A percentile compares a stretch with the other conserved stretches of the same genome.
These are phyloP conservation scores for Prenolepis imparis DNA, from an alignment of 2,888 invertebrate genomes.

Conservation along the genomic window DNA sequence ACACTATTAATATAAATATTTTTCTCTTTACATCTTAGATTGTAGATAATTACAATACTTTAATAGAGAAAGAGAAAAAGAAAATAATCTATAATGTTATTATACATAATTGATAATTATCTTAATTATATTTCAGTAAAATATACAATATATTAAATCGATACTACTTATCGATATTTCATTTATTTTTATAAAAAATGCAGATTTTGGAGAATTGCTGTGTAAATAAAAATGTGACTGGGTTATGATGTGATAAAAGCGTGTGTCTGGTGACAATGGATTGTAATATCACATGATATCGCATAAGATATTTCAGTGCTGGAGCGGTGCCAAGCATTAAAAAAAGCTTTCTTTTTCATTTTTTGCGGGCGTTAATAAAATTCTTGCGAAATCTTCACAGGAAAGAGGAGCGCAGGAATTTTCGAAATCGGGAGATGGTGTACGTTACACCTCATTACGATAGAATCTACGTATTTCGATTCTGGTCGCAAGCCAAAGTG, in stretches of 20 bases:
- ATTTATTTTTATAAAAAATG: not conserved
- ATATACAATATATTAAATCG: not conserved
- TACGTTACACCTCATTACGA: slow-evolving; percentile 71
- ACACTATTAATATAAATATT: not conserved
- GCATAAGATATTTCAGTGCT: slow-evolving; percentile 44
- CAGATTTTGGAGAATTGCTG: not conserved
- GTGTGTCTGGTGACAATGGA: slow-evolving; percentile 15
- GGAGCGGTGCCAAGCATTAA: slow-evolving; percentile 44
- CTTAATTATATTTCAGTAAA: not conserved
- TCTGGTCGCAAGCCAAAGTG: slow-evolving; percentile 77
- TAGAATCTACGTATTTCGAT: slow-evolving; percentile 76
- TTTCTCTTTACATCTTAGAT: not conserved
- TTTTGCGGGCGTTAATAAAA: slow-evolving; percentile 26
- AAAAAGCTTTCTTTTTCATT: slow-evolving; percentile 21
- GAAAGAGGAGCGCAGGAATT: slow-evolving; percentile 54
- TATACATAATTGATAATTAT: not conserved
- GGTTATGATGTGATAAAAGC: not conserved
- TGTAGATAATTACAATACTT: not conserved
- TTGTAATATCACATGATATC: slow-evolving; percentile 26
- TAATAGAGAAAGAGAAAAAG: not conserved
- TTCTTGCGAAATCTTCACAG: slow-evolving; percentile 43
- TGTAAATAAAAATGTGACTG: slow-evolving; percentile 14
- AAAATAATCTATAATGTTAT: not conserved
- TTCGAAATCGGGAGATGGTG: slow-evolving; percentile 62
- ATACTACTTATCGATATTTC: not conserved